These are phyloP conservation scores for Eristalis arbustorum DNA, from an alignment of 2,888 invertebrate genomes.

Conservation along the genomic window DNA sequence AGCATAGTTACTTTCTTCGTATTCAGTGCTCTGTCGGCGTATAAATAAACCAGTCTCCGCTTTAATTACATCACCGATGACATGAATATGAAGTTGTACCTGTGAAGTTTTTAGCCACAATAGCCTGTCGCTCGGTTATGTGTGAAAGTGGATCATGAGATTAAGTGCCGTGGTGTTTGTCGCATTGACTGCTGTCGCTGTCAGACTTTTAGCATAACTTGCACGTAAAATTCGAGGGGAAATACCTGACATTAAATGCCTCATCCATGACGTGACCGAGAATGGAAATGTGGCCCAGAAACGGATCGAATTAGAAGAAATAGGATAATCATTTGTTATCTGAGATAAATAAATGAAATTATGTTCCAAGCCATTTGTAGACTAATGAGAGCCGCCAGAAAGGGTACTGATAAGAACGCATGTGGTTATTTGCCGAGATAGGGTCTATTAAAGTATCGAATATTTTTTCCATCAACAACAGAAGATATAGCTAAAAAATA, in stretches of 20 bases:
- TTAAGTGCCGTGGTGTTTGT: slow-evolving; percentile 52
- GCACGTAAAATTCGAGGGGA: background rate
- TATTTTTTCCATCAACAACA: background rate
- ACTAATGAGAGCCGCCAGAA: too few relatives aligned
- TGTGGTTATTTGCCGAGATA: too few relatives aligned
- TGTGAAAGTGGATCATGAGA: slow-evolving; percentile 46
- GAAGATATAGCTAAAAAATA: background rate
- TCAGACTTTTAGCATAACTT: slow-evolving; percentile 1
- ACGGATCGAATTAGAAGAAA: background rate
- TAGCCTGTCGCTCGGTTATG: slow-evolving; percentile 5
- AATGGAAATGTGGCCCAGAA: background rate
- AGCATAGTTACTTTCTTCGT: slow-evolving; percentile 22
- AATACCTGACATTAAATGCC: background rate
- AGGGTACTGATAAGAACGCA: too few relatives aligned
- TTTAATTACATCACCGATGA: slow-evolving; percentile 65
- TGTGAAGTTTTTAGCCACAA: slow-evolving; percentile 25
- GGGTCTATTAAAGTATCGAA: too few relatives aligned
- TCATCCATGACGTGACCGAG: background rate
- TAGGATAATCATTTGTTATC: too few relatives aligned
- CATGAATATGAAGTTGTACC: slow-evolving; percentile 59
- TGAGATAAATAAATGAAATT: too few relatives aligned
- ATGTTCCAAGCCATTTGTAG: too few relatives aligned
- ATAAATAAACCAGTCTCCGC: slow-evolving; percentile 60
- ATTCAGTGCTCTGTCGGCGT: slow-evolving; percentile 39
- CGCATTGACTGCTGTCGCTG: slow-evolving; percentile 43